Percentiles rank a stretch among this genome's conserved stretches.
Evolutionary conservation across 2,888 invertebrate genomes (phyloP).

Genomic region (Disparrhopalites patrizii): DNA sequence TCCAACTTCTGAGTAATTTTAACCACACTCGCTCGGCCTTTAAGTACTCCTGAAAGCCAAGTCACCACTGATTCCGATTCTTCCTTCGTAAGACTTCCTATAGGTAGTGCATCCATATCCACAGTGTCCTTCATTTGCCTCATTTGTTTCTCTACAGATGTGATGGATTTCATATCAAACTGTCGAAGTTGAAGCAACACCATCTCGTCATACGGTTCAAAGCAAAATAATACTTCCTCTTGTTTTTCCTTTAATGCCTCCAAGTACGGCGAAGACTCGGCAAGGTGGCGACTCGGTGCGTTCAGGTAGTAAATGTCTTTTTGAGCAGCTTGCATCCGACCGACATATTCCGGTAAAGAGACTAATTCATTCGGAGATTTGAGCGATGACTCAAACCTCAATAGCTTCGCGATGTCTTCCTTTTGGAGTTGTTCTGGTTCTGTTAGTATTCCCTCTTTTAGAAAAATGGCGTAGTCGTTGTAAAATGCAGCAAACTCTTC

Average conservation of each 20-base stretch:
- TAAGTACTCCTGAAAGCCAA: slow-evolving; percentile 72
- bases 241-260: slow-evolving; percentile 84
- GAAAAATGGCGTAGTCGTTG: slow-evolving; percentile 83
- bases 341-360: slow-evolving; percentile 75
- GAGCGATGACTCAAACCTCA: slow-evolving; percentile 88
- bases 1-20: slow-evolving; percentile 79
- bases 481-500: slow-evolving; percentile 81
- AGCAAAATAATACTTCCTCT: slow-evolving; percentile 90
- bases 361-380: slow-evolving; percentile 66
- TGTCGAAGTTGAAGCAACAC: slow-evolving; percentile 83
- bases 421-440: slow-evolving; percentile 74
- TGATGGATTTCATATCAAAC: slow-evolving; percentile 71
- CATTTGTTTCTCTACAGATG: slow-evolving; percentile 93
- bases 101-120: slow-evolving; percentile 61
- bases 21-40: slow-evolving; percentile 75
- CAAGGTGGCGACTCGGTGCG: slow-evolving; percentile 87
- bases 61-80: slow-evolving; percentile 74
- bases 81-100: slow-evolving; percentile 65
- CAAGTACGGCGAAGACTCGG: slow-evolving; percentile 91
- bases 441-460: slow-evolving; percentile 93
- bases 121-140: slow-evolving; percentile 63
- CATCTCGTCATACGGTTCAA: slow-evolving; percentile 94
- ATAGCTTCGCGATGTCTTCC: slow-evolving; percentile 85
- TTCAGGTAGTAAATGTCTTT: slow-evolving; percentile 88
- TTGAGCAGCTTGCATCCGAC: slow-evolving; percentile 70